Percentiles rank a stretch among this genome's conserved stretches.
These are phyloP conservation scores for Denticeps clupeoides DNA, from an alignment of 2,797 vertebrate species.

Conservation along the genomic window DNA sequence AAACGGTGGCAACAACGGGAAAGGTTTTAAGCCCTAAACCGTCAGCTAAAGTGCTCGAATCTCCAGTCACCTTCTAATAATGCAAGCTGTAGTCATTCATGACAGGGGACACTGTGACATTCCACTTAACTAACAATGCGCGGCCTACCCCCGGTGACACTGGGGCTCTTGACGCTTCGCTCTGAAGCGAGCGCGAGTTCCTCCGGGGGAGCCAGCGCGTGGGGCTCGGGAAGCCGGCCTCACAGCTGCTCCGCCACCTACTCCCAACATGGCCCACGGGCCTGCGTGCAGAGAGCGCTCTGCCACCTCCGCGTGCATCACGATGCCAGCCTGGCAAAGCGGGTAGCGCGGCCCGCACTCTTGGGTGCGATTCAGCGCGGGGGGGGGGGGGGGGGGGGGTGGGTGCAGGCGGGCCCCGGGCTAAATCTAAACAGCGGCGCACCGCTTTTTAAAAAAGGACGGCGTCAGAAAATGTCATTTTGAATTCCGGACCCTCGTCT, in stretches of 20 bases:
- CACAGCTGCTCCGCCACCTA: constrained; percentile 13
- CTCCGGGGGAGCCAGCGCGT: constrained; percentile 19
- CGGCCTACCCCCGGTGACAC: too few relatives aligned
- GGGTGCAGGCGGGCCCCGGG: not conserved
- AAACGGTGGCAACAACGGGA: too few relatives aligned
- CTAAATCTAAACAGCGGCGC: constrained; percentile 1
- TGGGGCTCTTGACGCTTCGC: not conserved
- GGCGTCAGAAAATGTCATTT: constrained; percentile 4
- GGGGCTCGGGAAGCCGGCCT: constrained; percentile 1
- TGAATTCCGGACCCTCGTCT: constrained; percentile 1
- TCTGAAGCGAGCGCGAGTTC: not conserved
- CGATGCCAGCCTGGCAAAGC: constrained; percentile 18
- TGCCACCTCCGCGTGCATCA: constrained; percentile 12
- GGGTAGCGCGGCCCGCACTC: constrained; percentile 11
- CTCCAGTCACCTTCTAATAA: too few relatives aligned
- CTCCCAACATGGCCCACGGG: constrained; percentile 6
- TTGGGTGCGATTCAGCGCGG: constrained; percentile 33
- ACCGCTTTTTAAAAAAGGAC: constrained; percentile 1
- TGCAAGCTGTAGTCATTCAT: too few relatives aligned
- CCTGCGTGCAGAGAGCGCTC: constrained; percentile 10
- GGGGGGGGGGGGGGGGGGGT: constrained; percentile 17
- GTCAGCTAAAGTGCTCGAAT: too few relatives aligned
- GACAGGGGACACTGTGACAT: too few relatives aligned
- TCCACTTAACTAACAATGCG: too few relatives aligned
- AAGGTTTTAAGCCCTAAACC: too few relatives aligned